These are phyloP conservation scores for Aphelenchoides besseyi DNA, from an alignment of 1,140 invertebrate genomes.

Conservation along the genomic window DNA sequence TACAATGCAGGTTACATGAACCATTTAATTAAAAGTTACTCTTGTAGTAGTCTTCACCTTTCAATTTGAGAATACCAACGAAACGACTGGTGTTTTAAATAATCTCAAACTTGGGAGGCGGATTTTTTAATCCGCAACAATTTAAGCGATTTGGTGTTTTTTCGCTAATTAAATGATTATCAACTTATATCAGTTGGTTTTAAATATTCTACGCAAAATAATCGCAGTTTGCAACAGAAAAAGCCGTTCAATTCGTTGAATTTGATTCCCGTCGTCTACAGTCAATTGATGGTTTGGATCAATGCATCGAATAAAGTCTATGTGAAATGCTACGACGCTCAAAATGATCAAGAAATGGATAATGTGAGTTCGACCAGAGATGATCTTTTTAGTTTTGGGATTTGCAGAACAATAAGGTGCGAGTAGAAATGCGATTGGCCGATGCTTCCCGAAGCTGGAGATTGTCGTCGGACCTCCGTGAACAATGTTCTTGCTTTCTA, in stretches of 20 bases:
- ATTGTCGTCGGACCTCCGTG: slow-evolving; percentile 11
- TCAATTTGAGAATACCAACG: too few species aligned
- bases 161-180: slow-evolving; percentile 69
- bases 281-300: slow-evolving; percentile 8
- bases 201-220: slow-evolving; percentile 67
- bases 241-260: slow-evolving; percentile 91
- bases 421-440: slow-evolving; percentile 25
- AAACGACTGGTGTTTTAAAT: too few species aligned
- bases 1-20: too few species aligned
- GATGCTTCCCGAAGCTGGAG: slow-evolving; percentile 20
- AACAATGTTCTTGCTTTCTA: slow-evolving; percentile 31
- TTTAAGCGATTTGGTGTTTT: neutral
- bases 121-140: too few species aligned
- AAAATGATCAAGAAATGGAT: neutral
- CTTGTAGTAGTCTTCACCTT: too few species aligned
- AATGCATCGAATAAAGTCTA: slow-evolving; percentile 21
- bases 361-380: too few species aligned
- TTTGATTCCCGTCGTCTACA: slow-evolving; percentile 25
- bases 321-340: slow-evolving; percentile 22
- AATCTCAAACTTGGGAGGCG: too few species aligned
- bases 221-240: slow-evolving; percentile 71
- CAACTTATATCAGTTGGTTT: slow-evolving; percentile 80
- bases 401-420: slow-evolving; percentile 28
- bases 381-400: too few species aligned
- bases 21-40: too few species aligned